Base-by-base conservation (phyloP, 2,888 invertebrate genomes). In the Pristionchus maxplancki region DNA sequence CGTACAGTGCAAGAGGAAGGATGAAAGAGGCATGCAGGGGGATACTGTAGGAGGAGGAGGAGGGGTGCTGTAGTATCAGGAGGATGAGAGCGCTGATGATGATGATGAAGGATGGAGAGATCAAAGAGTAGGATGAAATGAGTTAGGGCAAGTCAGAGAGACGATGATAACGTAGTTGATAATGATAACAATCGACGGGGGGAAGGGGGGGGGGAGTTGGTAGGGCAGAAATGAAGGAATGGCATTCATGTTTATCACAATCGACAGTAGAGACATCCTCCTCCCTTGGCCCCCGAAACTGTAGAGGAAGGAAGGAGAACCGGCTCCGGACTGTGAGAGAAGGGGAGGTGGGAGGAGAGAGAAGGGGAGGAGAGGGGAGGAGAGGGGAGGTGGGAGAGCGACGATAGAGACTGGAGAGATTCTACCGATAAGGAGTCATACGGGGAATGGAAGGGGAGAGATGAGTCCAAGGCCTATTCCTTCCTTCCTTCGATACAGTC, bases 201-300 rank as follows among this genome's bases (percentile, higher is more conserved):
- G 15, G 58, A 34, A 13, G 31, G 13, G 53, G 53, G 58, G 53
- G 44, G n/a, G 37, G n/a, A 62, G 84, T 37, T 37, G 44, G 62
- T 6, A 62, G 37, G 58, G 24, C 48, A 83, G 37, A 24, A 24
- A 13, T n/a, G n/a, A 24, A 50, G 28, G 48, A 40, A 62, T 37
- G 62, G 44, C 62, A 84, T 84, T 84, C 84, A 84, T 84, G 84
- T 84, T 84, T 84, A 84, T 84, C 84, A 84, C 84, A 84, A 84
- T 44, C 84, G 84, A 84, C 84, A 20, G 78, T 31, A 71, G 67
- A 71, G 67, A 44, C 74, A 78, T 44, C 44, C 44, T 24, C 31
- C 53, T 53, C 11, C 62, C 15, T 50, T 44, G 84, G 84, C 40
- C 84, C 40, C 84, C 84, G 84, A 84, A 84, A 84, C 84, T 84